Conservation (phyloP, 2,113 vertebrate species). For the Glaucidium brasilianum region DNA sequence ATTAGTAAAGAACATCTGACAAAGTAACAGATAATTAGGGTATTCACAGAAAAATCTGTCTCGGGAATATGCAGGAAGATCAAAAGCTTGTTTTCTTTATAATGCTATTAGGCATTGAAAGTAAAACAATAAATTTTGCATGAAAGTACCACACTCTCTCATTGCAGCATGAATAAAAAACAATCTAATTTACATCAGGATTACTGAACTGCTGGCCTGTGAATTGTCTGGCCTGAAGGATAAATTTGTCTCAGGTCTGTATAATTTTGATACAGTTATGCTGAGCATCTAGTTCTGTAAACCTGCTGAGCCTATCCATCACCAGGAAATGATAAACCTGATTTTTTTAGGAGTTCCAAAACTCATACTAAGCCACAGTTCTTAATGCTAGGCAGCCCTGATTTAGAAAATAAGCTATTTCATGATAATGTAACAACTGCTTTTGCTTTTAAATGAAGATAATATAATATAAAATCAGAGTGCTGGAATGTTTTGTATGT, state of each 20-base stretch:
- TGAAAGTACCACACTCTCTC: background rate
- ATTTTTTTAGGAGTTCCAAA: background rate
- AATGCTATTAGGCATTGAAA: background rate
- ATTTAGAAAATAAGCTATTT: background rate
- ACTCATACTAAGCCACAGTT: background rate
- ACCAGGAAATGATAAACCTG: background rate
- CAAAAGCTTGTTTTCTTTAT: slow-evolving; percentile 35
- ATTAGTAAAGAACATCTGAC: background rate
- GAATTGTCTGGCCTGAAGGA: background rate
- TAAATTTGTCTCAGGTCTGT: background rate
- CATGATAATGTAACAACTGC: background rate
- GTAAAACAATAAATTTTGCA: background rate
- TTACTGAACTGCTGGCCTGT: background rate
- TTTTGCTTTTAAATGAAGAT: background rate
- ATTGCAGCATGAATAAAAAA: background rate
- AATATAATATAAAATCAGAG: background rate
- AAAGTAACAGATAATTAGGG: background rate
- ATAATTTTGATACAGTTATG: background rate
- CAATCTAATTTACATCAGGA: background rate
- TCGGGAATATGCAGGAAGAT: background rate
- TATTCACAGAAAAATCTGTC: background rate
- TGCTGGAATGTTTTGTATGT: background rate
- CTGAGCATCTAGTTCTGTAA: background rate
- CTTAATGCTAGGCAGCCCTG: background rate
- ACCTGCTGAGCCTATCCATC: background rate